phyloP scores from a whole-genome alignment of 1,140 invertebrate species.

The Pogonomyrmex californicus region DNA sequence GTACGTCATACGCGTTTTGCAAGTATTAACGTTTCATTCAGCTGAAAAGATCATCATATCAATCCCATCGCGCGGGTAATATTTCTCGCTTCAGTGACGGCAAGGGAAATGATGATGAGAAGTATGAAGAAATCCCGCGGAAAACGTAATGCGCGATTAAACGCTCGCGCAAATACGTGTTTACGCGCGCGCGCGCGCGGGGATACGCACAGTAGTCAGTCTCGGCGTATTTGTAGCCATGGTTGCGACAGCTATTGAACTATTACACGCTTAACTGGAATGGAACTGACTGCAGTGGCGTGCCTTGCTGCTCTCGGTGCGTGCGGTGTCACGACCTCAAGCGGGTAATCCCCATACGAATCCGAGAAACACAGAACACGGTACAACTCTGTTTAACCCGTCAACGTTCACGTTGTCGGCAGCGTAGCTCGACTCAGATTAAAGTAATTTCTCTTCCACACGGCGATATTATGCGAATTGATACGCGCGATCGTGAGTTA shows the following conservation, averaged over 20 bases:
- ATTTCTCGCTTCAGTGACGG: conserved; percentile 4
- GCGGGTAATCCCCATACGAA: conserved; percentile 71
- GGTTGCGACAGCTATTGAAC: conserved; percentile 81
- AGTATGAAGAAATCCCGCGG: conserved; percentile 16
- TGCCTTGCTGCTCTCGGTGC: conserved; percentile 72
- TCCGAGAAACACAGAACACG: conserved; percentile 60
- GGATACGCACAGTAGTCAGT: conserved; percentile 33
- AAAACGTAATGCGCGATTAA: conserved; percentile 42
- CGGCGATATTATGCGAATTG: conserved; percentile 15
- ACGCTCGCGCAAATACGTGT: conserved; percentile 61
- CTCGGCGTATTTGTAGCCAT: conserved; percentile 74
- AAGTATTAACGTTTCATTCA: background rate
- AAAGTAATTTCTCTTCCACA: background rate
- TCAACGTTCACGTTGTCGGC: conserved; percentile 22
- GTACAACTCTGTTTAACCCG: conserved; percentile 56
- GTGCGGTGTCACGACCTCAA: conserved; percentile 72
- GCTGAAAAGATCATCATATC: conserved; percentile 2
- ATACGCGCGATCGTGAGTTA: background rate
- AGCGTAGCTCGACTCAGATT: conserved; percentile 1
- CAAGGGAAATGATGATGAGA: background rate
- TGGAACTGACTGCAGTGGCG: conserved; percentile 78
- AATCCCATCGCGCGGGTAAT: conserved; percentile 26
- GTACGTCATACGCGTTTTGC: background rate
- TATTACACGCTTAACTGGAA: conserved; percentile 84
- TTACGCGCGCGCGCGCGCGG: conserved; percentile 21